These are phyloP conservation scores for Arrhopalites spinosus DNA, from an alignment of 2,888 invertebrate genomes.

Conservation along the genomic window DNA sequence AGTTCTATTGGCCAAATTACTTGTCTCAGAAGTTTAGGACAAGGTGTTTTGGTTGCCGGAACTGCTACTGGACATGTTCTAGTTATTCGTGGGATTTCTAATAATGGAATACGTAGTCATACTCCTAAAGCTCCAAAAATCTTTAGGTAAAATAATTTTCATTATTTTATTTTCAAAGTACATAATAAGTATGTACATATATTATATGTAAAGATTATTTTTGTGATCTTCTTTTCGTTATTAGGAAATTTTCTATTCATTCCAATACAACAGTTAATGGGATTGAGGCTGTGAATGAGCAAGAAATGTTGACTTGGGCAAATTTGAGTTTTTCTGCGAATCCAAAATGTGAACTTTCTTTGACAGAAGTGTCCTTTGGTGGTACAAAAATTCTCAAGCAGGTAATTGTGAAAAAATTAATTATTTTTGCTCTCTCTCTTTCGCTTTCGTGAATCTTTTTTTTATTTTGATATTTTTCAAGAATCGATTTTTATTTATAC, in stretches of 20 bases:
- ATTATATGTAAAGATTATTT: no score
- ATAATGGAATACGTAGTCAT: neutral
- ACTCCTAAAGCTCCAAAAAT: conserved; percentile 30
- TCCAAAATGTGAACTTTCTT: conserved; percentile 53
- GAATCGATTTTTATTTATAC: no score
- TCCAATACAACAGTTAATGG: conserved; percentile 52
- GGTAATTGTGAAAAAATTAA: no score
- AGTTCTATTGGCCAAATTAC: conserved; percentile 48
- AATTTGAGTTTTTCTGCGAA: conserved; percentile 54
- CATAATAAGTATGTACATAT: no score
- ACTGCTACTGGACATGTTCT: conserved; percentile 50
- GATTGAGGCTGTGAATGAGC: conserved; percentile 49
- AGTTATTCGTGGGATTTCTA: no score
- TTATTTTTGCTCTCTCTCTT: no score
- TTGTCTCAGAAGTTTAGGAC: conserved; percentile 43
- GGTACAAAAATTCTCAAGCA: conserved; percentile 42
- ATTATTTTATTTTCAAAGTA: no score
- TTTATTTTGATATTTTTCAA: no score
- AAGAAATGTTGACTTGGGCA: conserved; percentile 47
- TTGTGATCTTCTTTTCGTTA: no score
- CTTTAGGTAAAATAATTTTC: no score
- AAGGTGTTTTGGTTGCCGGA: conserved; percentile 46
- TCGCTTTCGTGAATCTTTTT: no score
- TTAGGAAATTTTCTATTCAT: conserved; percentile 39
- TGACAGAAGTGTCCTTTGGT: conserved; percentile 49